Base-by-base conservation (phyloP, 2,797 vertebrate species). In the Helostoma temminkii region DNA sequence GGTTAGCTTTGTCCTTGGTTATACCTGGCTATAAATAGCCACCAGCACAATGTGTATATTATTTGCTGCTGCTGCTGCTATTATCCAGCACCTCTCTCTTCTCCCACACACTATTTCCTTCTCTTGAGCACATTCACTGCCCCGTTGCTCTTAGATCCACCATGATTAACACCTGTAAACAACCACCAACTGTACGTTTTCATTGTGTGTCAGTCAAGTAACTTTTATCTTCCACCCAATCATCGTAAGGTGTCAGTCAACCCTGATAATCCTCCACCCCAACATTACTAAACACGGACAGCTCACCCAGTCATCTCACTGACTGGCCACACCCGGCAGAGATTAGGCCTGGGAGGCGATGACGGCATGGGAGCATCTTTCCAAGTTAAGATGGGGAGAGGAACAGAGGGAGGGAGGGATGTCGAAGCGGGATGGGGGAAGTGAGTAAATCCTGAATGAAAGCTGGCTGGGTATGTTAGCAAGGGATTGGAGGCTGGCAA, bases 271-370 rank as follows among this genome's bases (percentile, higher is more conserved):
- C 71, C 78, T 66, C 61, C 69, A 41, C 68, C 65, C 64, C 1
- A 22, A 45, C 55, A 74, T 90, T 80, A 82, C 72, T 79, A 76
- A 83, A 80, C 68, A 69, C 6, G 19, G 61, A 84, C 80, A 82
- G 84, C 89, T 91, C 85, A 85, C 79, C 78, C 80, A 83, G 74
- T 86, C 88, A 83, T 92, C 89, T 90, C 83, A 79, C 72, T 86
- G 80, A 82, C 82, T 82, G 76, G 80, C 88, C 92, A 85, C 91
- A 84, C 92, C 92, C 89, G 32, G 64, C 34, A 63, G 81, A 80
- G 86, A 92, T 91, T 91, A 92, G 65, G 75, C 82, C 75, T 55
- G 4, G 39, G 80, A 89, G 80, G 71, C 48, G 15, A 76, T 89
- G 84, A 90, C 73, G 71, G 54, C 87, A 80, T 82, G 66, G 66